Percentiles rank a stretch among this genome's conserved stretches.
Evolutionary conservation across 2,888 invertebrate genomes (phyloP).

Genomic region (Parnassius apollo): DNA sequence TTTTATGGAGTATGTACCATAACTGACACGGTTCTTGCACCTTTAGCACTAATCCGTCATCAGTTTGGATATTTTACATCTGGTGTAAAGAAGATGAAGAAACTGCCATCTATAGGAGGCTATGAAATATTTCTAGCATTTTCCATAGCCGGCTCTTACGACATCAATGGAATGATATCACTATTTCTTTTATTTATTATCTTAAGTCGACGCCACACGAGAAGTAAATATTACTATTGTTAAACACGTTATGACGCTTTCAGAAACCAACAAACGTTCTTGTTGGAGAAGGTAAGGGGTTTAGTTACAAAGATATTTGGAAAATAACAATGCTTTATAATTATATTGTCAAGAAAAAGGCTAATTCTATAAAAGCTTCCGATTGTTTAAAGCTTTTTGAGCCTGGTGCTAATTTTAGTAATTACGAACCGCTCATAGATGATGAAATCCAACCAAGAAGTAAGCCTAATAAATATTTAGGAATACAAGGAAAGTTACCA

Average conservation of each 20-base stretch:
- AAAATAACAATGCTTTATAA: constrained; percentile 62
- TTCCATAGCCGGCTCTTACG: too few species aligned
- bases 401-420: constrained; percentile 39
- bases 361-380: constrained; percentile 31
- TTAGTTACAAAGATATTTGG: constrained; percentile 45
- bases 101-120: too few species aligned
- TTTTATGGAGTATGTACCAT: too few species aligned
- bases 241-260: not conserved
- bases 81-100: too few species aligned
- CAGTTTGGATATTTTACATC: too few species aligned
- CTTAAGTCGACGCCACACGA: too few species aligned
- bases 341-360: constrained; percentile 41
- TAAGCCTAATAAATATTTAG: constrained; percentile 48
- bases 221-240: too few species aligned
- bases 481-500: constrained; percentile 18
- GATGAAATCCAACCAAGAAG: constrained; percentile 35
- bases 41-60: too few species aligned
- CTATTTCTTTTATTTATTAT: too few species aligned
- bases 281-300: constrained; percentile 32
- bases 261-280: constrained; percentile 19
- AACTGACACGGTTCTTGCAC: too few species aligned
- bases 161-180: too few species aligned
- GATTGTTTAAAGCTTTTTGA: constrained; percentile 52
- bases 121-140: too few species aligned
- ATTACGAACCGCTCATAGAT: constrained; percentile 24